Evolutionary conservation across 2,888 invertebrate genomes (phyloP), one percentile per base, ranked within the genome.

Genomic region (Microdon myrmicae): DNA sequence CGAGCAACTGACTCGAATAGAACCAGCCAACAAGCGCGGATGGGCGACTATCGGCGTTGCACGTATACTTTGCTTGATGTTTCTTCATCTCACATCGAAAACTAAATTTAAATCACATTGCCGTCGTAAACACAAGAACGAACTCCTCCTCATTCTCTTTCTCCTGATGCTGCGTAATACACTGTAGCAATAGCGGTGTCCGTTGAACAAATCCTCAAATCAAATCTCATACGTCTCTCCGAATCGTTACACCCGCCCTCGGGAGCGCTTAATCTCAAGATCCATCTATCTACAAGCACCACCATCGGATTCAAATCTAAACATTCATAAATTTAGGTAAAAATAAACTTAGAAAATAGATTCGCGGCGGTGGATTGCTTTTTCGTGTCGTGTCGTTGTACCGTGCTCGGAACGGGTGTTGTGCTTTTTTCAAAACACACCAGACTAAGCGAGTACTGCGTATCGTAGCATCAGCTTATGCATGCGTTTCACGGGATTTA

Each of bases 311-410:
- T 64, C 45, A 64, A 64, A 64, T 64, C 64, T 64, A 64, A 64
- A 64, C 64, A 64, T 64, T 64, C 64, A 64, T 64, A 64, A 64
- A 64, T 58, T 58, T 47, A 58, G 58, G 64, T 64, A 64, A 51
- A 64, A 64, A 64, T 64, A 64, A 64, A 64, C 64, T 64, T 64
- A 58, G 64, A 64, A 64, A 64, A 64, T 64, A 64, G 58, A 58
- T 58, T 64, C 64, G 58, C 41, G 58, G 58, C 43, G 64, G 64
- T 58, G 64, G 64, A 64, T 64, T 58, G 64, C 51, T 58, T 47
- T 41, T 47, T 41, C 19, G 23, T 32, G 31, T 32, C 12, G 35
- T 16, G 28, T 37, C 23, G 25, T 26, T 23, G 35, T 41, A 31
- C 31, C 44, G 48, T 32, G 22, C 41, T 53, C 41, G 47, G 45